Conservation (phyloP, 2,888 invertebrate species). For the Coelopa pilipes region DNA sequence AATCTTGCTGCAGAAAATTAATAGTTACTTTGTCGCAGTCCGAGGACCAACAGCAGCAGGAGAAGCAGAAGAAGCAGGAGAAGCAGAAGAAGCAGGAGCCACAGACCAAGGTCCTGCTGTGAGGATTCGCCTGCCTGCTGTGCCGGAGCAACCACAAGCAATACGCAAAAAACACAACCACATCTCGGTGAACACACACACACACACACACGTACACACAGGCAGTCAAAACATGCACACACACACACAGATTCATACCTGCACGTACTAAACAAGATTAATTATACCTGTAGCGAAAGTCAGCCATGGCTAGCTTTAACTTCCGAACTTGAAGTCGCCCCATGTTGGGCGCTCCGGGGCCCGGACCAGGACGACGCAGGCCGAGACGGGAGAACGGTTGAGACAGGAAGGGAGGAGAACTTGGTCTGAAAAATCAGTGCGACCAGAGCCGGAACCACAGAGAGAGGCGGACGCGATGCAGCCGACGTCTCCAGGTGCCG, state of each 20-base stretch:
- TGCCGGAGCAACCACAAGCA: too few species aligned
- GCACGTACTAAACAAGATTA: slow-evolving; percentile 29
- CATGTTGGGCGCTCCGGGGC: slow-evolving; percentile 6
- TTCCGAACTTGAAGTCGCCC: slow-evolving; percentile 6
- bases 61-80: not conserved
- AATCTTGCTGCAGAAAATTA: slow-evolving; percentile 62
- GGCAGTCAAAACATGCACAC: slow-evolving; percentile 24
- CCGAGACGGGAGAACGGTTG: not conserved
- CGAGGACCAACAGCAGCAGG: slow-evolving; percentile 36
- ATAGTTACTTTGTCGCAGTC: slow-evolving; percentile 56
- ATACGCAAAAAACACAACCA: too few species aligned
- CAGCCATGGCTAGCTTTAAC: slow-evolving; percentile 29
- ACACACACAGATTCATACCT: slow-evolving; percentile 24
- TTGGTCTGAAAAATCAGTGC: not conserved
- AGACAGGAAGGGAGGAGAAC: too few species aligned
- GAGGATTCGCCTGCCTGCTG: too few species aligned
- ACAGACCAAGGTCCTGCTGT: slow-evolving; percentile 42
- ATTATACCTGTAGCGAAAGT: slow-evolving; percentile 57
- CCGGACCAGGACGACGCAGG: not conserved
- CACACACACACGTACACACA: too few species aligned
- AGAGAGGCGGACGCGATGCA: slow-evolving; percentile 30
- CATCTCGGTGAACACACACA: too few species aligned
- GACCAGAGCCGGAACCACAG: not conserved
- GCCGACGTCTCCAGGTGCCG: not conserved
- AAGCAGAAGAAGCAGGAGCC: too few species aligned